Evolutionary conservation across 1,140 invertebrate genomes (phyloP), one percentile per base, ranked within the genome.

Genomic region (Whitmania pigra): DNA sequence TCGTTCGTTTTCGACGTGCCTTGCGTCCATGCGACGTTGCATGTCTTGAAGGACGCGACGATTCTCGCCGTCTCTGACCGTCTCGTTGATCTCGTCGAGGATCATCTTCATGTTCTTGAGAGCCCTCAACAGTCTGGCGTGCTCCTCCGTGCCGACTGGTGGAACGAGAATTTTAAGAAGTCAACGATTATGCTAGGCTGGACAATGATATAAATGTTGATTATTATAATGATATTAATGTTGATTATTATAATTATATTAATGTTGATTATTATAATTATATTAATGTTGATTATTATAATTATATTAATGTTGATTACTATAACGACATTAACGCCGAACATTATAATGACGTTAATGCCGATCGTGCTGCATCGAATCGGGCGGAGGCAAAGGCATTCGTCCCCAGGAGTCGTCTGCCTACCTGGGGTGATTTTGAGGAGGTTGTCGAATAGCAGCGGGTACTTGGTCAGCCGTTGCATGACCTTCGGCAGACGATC

Each of bases 381-480:
- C n/a, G n/a, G n/a, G n/a, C n/a, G n/a, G n/a, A n/a, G n/a, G n/a
- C n/a, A n/a, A n/a, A n/a, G n/a, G n/a, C n/a, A n/a, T n/a, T n/a
- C n/a, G n/a, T n/a, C n/a, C n/a, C n/a, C n/a, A n/a, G n/a, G n/a
- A n/a, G n/a, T n/a, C n/a, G n/a, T 7, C 15, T 15, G 53, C 69
- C 22, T 53, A 70, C 69, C 43, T 43, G 69, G 69, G 53, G 69
- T 70, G 49, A 36, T 27, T 17, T 70, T 70, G 43, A 36, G 49
- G 69, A 70, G 25, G 22, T 49, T 70, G 22, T 70, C 69, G 22
- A 70, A n/a, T 2, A 70, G 49, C 6, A 70, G 69, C 31, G 69
- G 69, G 49, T 70, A 70, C 49, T 70, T 70, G 2, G 69, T 70
- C 2, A 70, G 69, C n/a, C 69, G 40, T n/a, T 70, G 69, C 69